Evolutionary conservation across 2,888 invertebrate species (phyloP).

Genomic region (Scaptomyza flava): DNA sequence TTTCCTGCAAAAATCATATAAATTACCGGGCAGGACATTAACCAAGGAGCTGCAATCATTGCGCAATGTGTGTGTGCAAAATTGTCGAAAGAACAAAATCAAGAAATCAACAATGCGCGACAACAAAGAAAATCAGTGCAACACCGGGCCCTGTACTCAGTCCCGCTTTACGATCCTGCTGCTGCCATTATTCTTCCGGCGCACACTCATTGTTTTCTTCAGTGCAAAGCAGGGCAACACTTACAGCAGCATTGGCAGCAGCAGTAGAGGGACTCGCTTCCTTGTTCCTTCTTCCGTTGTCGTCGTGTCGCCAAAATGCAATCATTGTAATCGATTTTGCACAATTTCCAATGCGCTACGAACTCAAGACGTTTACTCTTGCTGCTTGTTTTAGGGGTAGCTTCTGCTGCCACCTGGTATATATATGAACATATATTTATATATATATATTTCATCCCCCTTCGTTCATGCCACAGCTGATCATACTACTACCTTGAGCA

Average conservation of each 20-base stretch:
- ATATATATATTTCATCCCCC: slow-evolving; percentile 69
- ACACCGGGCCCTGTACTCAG: slow-evolving; percentile 51
- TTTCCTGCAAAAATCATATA: slow-evolving; percentile 67
- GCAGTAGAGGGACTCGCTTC: slow-evolving; percentile 33
- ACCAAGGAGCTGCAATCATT: slow-evolving; percentile 63
- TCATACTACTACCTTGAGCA: slow-evolving; percentile 37
- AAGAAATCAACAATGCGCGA: slow-evolving; percentile 74
- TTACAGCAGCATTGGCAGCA: slow-evolving; percentile 34
- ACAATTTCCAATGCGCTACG: slow-evolving; percentile 75
- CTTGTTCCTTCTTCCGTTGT: slow-evolving; percentile 64
- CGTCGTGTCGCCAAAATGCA: slow-evolving; percentile 72
- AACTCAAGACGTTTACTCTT: slow-evolving; percentile 60
- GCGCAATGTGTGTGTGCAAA: slow-evolving; percentile 70
- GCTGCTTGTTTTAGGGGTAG: slow-evolving; percentile 54
- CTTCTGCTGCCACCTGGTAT: slow-evolving; percentile 64
- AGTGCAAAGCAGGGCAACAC: slow-evolving; percentile 51
- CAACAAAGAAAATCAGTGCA: slow-evolving; percentile 73
- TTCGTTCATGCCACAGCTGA: slow-evolving; percentile 63
- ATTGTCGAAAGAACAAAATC: slow-evolving; percentile 58
- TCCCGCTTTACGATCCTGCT: slow-evolving; percentile 57
- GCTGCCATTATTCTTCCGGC: slow-evolving; percentile 75
- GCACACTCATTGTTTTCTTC: slow-evolving; percentile 58
- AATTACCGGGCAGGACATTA: slow-evolving; percentile 68
- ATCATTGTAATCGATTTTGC: slow-evolving; percentile 80
- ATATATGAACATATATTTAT: slow-evolving; percentile 11